A percentile compares a stretch with the other conserved stretches of the same genome.
These are phyloP conservation scores for Ectropis grisescens DNA, from an alignment of 1,140 invertebrate species.

Conservation along the genomic window DNA sequence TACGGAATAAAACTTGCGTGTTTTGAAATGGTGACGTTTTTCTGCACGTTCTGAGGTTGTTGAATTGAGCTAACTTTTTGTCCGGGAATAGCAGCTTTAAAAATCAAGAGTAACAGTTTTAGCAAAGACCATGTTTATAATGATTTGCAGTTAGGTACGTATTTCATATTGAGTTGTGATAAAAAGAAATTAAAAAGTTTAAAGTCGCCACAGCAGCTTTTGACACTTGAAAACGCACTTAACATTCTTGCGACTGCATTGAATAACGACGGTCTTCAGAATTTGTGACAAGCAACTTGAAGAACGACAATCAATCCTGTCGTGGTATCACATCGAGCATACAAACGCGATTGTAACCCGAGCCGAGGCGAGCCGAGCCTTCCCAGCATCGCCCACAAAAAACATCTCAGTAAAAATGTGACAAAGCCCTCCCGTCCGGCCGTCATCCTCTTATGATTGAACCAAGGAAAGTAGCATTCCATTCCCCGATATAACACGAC, in stretches of 20 bases:
- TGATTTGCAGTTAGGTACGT: neutral
- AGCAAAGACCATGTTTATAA: neutral
- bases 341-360: too few relatives aligned
- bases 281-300: too few relatives aligned
- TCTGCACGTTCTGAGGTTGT: neutral
- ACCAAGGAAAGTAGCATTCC: slow-evolving; percentile 26
- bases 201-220: too few relatives aligned
- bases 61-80: neutral
- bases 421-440: slow-evolving; percentile 15
- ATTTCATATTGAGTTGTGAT: neutral
- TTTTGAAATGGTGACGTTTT: neutral
- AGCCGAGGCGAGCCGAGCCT: too few relatives aligned
- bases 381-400: slow-evolving; percentile 1
- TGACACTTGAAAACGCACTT: too few relatives aligned
- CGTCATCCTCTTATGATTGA: slow-evolving; percentile 28
- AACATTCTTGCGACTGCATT: too few relatives aligned
- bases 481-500: slow-evolving; percentile 9
- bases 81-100: neutral
- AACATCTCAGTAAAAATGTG: slow-evolving; percentile 19
- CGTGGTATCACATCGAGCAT: neutral
- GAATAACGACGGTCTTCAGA: too few relatives aligned
- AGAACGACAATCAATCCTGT: too few relatives aligned
- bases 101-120: neutral
- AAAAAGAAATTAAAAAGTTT: neutral
- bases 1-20: neutral